phyloP scores from a whole-genome alignment of 2,113 vertebrate genomes.

The Corythaixoides concolor region DNA sequence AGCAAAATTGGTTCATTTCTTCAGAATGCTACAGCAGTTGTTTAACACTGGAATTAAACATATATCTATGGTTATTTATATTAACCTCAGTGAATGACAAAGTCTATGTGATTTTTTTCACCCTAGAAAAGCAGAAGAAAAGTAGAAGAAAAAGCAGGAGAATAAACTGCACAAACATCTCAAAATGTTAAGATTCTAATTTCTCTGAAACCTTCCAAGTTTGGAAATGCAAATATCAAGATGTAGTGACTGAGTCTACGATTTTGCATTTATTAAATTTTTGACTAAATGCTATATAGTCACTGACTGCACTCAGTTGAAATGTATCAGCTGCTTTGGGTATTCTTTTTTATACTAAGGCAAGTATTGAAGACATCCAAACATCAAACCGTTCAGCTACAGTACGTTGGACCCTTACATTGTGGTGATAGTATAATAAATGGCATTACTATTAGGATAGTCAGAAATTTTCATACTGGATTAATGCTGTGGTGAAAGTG shows the following conservation, averaged over 20 bases:
- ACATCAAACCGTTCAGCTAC: neutral
- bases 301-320: neutral
- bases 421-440: neutral
- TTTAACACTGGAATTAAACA: neutral
- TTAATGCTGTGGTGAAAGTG: neutral
- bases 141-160: neutral
- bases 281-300: neutral
- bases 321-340: neutral
- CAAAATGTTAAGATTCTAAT: neutral
- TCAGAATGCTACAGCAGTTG: neutral
- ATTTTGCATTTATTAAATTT: neutral
- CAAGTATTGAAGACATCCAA: neutral
- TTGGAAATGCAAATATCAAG: neutral
- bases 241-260: neutral
- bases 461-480: neutral
- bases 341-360: neutral
- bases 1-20: neutral
- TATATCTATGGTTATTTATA: neutral
- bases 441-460: neutral
- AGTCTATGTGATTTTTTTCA: neutral
- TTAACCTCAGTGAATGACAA: neutral
- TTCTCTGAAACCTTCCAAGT: neutral
- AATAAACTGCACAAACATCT: neutral
- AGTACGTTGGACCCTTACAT: neutral
- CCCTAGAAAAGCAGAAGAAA: neutral